phyloP scores from a whole-genome alignment of 2,888 invertebrate species.

The Leptopilina drosophilae region DNA sequence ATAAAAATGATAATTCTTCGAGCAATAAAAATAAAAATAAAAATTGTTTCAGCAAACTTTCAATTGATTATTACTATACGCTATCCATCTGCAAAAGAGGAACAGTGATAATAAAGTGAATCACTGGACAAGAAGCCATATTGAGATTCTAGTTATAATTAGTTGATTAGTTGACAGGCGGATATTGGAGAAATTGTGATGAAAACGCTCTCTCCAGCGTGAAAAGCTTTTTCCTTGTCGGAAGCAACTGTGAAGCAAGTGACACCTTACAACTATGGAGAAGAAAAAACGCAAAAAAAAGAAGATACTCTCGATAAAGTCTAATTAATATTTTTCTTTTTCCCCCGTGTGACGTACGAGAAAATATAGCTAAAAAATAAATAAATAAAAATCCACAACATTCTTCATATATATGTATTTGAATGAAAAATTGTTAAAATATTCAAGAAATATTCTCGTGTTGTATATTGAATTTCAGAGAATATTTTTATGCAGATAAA shows the following conservation, averaged over 20 bases:
- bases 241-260: slow-evolving; percentile 28
- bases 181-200: slow-evolving; percentile 23
- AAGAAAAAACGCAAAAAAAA: slow-evolving; percentile 1
- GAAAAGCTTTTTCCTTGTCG: slow-evolving; percentile 2
- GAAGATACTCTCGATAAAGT: background rate
- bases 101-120: slow-evolving; percentile 16
- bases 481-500: too few relatives aligned
- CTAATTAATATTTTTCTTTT: slow-evolving; percentile 11
- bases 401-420: too few relatives aligned
- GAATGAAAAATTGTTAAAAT: too few relatives aligned
- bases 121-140: slow-evolving; percentile 11
- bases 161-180: slow-evolving; percentile 19
- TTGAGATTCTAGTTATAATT: slow-evolving; percentile 21
- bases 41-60: too few relatives aligned
- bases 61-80: background rate
- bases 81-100: background rate
- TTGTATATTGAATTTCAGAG: too few relatives aligned
- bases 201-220: background rate
- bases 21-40: too few relatives aligned
- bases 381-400: too few relatives aligned
- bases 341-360: background rate
- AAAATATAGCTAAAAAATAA: too few relatives aligned
- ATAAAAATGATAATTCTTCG: too few relatives aligned
- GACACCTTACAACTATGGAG: background rate
- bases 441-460: too few relatives aligned